phyloP scores from a whole-genome alignment of 2,113 vertebrate species.

The Psophia crepitans region DNA sequence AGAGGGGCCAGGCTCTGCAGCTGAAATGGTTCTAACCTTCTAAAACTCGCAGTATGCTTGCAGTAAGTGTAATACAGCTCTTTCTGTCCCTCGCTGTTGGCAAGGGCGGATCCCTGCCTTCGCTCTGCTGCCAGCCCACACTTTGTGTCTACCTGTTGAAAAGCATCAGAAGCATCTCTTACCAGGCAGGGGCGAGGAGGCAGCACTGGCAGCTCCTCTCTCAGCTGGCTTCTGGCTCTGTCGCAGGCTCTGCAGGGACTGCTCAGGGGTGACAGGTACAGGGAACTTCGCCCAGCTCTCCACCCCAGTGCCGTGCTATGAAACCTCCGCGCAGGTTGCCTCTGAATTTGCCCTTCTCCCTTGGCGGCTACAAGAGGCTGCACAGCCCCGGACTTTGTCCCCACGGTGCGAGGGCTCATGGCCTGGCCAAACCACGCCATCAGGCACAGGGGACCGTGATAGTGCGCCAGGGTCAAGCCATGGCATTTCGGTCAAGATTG shows the following conservation, averaged over 20 bases:
- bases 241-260: neutral
- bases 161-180: neutral
- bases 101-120: neutral
- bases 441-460: neutral
- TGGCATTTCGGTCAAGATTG: neutral
- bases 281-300: neutral
- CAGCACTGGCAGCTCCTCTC: neutral
- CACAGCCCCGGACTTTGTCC: neutral
- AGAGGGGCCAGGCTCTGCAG: neutral
- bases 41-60: neutral
- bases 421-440: fast-evolving
- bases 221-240: neutral
- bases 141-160: neutral
- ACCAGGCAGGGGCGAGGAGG: neutral
- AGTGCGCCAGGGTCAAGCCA: neutral
- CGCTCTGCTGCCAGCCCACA: fast-evolving
- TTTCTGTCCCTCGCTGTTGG: neutral
- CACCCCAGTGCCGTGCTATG: fast-evolving
- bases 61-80: neutral
- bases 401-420: neutral
- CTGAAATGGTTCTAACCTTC: neutral
- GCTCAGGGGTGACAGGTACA: neutral
- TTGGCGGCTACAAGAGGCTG: neutral
- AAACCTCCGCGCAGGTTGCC: neutral
- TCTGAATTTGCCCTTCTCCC: neutral